phyloP scores from a whole-genome alignment of 2,113 vertebrate genomes.

The Capreolus pygargus region DNA sequence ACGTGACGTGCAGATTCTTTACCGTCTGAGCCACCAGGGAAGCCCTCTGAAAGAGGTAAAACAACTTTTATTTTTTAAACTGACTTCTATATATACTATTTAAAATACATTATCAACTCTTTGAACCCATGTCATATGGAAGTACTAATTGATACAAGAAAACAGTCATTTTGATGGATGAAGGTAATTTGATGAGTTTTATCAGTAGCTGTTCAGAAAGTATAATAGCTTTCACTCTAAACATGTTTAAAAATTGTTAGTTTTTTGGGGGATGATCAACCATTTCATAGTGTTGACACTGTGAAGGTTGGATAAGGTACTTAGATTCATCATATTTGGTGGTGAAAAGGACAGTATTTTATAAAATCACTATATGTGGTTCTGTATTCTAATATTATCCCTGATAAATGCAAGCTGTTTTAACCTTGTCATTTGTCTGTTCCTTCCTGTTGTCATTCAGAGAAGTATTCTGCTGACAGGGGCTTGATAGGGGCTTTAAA shows the following conservation, averaged over 20 bases:
- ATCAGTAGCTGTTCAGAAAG: background rate
- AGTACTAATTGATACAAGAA: background rate
- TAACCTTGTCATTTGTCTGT: background rate
- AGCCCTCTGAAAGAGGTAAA: background rate
- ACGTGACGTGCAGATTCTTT: background rate
- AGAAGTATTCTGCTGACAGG: background rate
- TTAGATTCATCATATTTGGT: background rate
- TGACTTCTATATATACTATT: background rate
- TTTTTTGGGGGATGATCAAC: background rate
- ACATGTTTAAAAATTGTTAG: background rate
- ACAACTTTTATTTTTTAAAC: background rate
- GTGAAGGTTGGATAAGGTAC: background rate
- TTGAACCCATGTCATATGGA: background rate
- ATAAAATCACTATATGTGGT: background rate
- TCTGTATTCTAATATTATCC: background rate
- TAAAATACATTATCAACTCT: background rate
- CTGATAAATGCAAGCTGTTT: background rate
- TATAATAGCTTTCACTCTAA: background rate
- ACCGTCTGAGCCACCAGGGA: background rate
- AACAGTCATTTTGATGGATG: background rate
- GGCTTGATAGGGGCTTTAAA: background rate
- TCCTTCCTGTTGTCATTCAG: background rate
- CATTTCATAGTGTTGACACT: background rate
- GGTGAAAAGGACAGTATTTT: background rate
- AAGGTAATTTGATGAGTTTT: background rate